Evolutionary conservation across 2,113 vertebrate species (phyloP).

Genomic region (Melierax canorus): DNA sequence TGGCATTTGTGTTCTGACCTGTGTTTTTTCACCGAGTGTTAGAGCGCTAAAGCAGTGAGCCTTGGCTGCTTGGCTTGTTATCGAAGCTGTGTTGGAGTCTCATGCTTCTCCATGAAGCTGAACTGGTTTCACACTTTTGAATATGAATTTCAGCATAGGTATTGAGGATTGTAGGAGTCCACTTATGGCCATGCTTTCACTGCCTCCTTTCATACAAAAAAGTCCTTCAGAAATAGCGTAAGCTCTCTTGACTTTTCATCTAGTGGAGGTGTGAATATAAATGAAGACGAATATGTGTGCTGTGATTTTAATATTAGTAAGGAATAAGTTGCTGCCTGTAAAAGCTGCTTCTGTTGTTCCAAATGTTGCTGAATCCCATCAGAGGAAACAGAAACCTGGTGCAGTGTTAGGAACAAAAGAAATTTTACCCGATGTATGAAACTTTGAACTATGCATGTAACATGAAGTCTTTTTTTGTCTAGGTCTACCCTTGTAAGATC

Average conservation of each 20-base stretch:
- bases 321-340: neutral
- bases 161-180: neutral
- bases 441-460: neutral
- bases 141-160: neutral
- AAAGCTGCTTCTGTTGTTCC: neutral
- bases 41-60: neutral
- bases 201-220: neutral
- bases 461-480: neutral
- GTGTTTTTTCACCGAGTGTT: neutral
- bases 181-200: neutral
- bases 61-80: neutral
- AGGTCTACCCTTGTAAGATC: neutral
- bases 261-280: neutral
- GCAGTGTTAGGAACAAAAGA: neutral
- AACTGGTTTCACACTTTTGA: neutral
- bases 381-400: neutral
- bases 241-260: neutral
- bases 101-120: neutral
- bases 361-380: neutral
- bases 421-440: neutral
- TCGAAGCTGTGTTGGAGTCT: neutral
- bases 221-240: neutral
- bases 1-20: neutral
- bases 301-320: neutral
- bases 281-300: neutral